Percentiles rank a stretch among this genome's conserved stretches.
Conservation (phyloP, 37 sponge, comb jelly and placozoan species). For the Beroe ovata region DNA sequence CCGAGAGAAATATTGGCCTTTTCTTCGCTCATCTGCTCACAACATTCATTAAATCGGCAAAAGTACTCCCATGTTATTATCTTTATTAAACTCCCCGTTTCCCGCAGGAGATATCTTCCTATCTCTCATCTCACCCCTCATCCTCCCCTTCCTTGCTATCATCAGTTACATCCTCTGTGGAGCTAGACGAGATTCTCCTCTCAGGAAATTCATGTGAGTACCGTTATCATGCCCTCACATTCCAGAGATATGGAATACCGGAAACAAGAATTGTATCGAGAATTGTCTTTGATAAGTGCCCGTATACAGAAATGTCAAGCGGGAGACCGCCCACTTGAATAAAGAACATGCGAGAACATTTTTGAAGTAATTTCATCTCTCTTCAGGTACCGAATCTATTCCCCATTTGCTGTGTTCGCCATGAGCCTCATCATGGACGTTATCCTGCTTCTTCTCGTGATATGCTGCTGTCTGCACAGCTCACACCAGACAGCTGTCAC, state of each 20-base stretch:
- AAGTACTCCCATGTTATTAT: no score
- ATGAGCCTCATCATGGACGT: background rate
- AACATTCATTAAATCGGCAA: no score
- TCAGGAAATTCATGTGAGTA: slow-evolving; percentile 41
- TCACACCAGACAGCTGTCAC: background rate
- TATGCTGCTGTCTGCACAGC: background rate
- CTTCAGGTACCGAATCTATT: slow-evolving; percentile 54
- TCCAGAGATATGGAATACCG: no score
- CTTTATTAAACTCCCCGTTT: no score
- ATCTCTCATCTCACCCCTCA: background rate
- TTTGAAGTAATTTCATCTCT: no score
- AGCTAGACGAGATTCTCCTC: slow-evolving; percentile 1
- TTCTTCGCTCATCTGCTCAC: no score
- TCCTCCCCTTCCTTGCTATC: slow-evolving; percentile 7
- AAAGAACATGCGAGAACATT: no score
- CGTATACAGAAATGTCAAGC: no score
- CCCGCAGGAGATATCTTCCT: slow-evolving; percentile 28
- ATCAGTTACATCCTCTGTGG: slow-evolving; percentile 5
- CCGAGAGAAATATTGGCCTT: no score
- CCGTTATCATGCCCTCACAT: background rate
- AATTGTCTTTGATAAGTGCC: no score
- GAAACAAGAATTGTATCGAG: no score
- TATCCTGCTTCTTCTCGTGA: background rate
- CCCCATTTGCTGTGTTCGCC: slow-evolving; percentile 46
- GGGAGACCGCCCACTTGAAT: no score